A percentile compares a stretch with the other conserved stretches of the same genome.
Evolutionary conservation across 2,113 vertebrate species (phyloP).

Genomic region (Phaethon lepturus): DNA sequence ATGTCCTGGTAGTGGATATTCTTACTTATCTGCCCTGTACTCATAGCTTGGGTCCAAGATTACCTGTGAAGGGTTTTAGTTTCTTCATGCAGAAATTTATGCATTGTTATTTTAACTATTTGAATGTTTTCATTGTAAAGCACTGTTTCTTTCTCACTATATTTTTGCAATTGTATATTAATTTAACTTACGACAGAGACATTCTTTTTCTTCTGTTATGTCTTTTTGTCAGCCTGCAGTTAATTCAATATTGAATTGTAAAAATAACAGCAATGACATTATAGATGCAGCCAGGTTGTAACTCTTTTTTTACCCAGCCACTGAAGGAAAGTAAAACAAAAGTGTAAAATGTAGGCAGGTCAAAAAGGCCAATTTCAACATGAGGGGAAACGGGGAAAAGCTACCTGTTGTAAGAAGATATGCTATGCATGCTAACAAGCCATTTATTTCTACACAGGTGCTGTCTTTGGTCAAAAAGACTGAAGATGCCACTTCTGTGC

Average conservation of each 20-base stretch:
- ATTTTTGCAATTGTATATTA: neutral
- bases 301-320: neutral
- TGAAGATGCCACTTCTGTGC: neutral
- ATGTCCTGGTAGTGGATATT: neutral
- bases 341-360: neutral
- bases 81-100: neutral
- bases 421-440: rapidly evolving
- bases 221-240: neutral
- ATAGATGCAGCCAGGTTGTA: neutral
- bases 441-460: neutral
- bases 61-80: neutral
- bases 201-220: neutral
- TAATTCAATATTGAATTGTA: neutral
- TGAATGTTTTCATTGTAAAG: neutral
- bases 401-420: neutral
- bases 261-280: neutral
- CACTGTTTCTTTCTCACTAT: neutral
- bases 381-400: neutral
- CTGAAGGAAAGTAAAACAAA: neutral
- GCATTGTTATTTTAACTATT: neutral
- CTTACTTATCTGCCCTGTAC: neutral
- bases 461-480: neutral
- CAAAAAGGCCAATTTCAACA: neutral
- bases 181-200: neutral
- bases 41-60: neutral